Percentiles rank a stretch among this genome's conserved stretches.
phyloP scores from a whole-genome alignment of 1,140 invertebrate genomes.

The Drosophila ercepeae region DNA sequence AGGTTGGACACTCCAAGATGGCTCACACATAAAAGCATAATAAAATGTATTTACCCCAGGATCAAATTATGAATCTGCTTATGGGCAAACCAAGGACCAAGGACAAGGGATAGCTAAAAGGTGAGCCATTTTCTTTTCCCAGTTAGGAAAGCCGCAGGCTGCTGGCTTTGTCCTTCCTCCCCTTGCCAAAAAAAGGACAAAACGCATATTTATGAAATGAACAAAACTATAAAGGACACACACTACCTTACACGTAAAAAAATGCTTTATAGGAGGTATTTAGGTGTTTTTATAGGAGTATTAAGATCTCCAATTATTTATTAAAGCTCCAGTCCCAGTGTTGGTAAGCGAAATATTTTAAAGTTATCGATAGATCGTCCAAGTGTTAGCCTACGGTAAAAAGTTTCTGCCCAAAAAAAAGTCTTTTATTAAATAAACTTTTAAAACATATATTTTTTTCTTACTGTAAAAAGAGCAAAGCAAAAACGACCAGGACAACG shows the following conservation, averaged over 20 bases:
- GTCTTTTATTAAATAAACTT: neutral
- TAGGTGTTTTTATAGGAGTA: no score
- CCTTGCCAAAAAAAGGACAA: slow-evolving; percentile 66
- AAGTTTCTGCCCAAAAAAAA: no score
- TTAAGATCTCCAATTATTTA: no score
- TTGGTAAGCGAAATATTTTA: no score
- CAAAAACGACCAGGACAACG: slow-evolving; percentile 45
- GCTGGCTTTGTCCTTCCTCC: slow-evolving; percentile 10
- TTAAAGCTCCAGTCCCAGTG: no score
- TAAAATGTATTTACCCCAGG: slow-evolving; percentile 83
- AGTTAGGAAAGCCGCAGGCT: slow-evolving; percentile 75
- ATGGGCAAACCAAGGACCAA: slow-evolving; percentile 55
- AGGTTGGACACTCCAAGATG: slow-evolving; percentile 68
- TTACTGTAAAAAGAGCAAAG: neutral
- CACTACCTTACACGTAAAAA: slow-evolving; percentile 5
- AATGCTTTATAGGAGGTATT: no score
- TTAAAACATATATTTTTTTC: neutral
- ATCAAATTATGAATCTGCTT: slow-evolving; percentile 83
- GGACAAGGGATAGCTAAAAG: slow-evolving; percentile 59
- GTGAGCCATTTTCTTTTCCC: slow-evolving; percentile 57
- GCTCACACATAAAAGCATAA: slow-evolving; percentile 78
- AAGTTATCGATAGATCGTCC: no score
- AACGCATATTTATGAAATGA: slow-evolving; percentile 80
- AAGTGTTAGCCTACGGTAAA: no score
- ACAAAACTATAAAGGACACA: slow-evolving; percentile 76